Evolutionary conservation across 2,797 vertebrate species (phyloP).

Genomic region (Cryptoprocta ferox): DNA sequence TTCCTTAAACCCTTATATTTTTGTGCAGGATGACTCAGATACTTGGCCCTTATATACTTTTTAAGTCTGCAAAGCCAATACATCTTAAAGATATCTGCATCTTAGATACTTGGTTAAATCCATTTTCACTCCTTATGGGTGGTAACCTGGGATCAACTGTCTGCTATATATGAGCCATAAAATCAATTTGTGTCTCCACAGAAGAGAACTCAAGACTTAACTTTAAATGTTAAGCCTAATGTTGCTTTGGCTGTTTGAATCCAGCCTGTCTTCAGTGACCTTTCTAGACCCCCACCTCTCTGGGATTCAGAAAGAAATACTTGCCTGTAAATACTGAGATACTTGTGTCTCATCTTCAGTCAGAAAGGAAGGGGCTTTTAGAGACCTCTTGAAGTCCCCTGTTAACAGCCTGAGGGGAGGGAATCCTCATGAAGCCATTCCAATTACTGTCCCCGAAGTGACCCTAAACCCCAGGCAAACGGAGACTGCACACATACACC

Average conservation of each 20-base stretch:
- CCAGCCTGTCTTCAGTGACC: slow-evolving; percentile 33
- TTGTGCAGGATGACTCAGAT: background rate
- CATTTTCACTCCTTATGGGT: slow-evolving; percentile 30
- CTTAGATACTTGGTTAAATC: slow-evolving; percentile 28
- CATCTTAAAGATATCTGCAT: slow-evolving; percentile 12
- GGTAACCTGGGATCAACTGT: slow-evolving; percentile 48
- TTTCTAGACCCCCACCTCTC: slow-evolving; percentile 36
- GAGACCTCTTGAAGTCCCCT: slow-evolving; percentile 24
- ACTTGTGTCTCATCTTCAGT: slow-evolving; percentile 28
- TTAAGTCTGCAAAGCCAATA: slow-evolving; percentile 23
- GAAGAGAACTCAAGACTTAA: slow-evolving; percentile 37
- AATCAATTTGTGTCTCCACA: slow-evolving; percentile 35
- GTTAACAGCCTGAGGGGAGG: background rate
- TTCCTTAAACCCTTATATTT: slow-evolving; percentile 16
- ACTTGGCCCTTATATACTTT: background rate
- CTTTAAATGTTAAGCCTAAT: slow-evolving; percentile 35
- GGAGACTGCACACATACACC: background rate
- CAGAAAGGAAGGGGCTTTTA: slow-evolving; percentile 15
- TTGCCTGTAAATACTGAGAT: slow-evolving; percentile 35
- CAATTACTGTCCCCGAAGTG: slow-evolving; percentile 23
- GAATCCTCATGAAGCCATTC: slow-evolving; percentile 25
- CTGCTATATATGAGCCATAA: background rate
- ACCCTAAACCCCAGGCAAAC: background rate
- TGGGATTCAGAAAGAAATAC: slow-evolving; percentile 20
- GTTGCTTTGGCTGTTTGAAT: slow-evolving; percentile 26